Evolutionary conservation across 2,113 vertebrate species (phyloP).

Genomic region (Hyaena hyaena): DNA sequence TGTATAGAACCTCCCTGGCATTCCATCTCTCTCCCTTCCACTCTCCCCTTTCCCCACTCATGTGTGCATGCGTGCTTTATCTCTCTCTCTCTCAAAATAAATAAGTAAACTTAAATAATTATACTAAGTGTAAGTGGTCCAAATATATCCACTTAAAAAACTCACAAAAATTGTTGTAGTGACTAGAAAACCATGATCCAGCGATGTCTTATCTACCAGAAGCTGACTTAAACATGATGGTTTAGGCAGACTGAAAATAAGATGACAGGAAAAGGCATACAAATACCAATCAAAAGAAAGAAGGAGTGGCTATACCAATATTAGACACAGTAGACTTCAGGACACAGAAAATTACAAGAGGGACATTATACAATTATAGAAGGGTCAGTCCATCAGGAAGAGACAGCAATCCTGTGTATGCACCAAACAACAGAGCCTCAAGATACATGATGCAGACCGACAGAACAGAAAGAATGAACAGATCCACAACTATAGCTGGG

Average conservation of each 20-base stretch:
- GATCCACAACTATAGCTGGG: not conserved
- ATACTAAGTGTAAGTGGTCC: not conserved
- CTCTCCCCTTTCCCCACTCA: no score
- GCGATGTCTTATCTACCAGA: not conserved
- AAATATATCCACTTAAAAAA: not conserved
- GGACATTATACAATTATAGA: not conserved
- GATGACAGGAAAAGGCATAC: not conserved
- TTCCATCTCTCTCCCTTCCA: no score
- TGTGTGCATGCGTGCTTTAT: no score
- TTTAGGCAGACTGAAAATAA: not conserved
- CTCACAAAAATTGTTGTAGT: not conserved
- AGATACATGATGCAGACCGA: not conserved
- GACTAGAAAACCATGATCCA: not conserved
- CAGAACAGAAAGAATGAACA: not conserved
- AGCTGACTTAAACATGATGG: not conserved
- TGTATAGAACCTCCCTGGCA: no score
- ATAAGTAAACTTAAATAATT: no score
- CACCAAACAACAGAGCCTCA: not conserved
- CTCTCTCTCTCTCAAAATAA: no score
- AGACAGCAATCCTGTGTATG: no score
- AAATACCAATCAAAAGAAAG: not conserved
- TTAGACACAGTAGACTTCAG: not conserved
- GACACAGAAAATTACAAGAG: not conserved
- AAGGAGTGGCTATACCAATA: not conserved
- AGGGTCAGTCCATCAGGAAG: not conserved